Evolutionary conservation across 2,797 vertebrate genomes (phyloP).

Genomic region (Botia almorhae): DNA sequence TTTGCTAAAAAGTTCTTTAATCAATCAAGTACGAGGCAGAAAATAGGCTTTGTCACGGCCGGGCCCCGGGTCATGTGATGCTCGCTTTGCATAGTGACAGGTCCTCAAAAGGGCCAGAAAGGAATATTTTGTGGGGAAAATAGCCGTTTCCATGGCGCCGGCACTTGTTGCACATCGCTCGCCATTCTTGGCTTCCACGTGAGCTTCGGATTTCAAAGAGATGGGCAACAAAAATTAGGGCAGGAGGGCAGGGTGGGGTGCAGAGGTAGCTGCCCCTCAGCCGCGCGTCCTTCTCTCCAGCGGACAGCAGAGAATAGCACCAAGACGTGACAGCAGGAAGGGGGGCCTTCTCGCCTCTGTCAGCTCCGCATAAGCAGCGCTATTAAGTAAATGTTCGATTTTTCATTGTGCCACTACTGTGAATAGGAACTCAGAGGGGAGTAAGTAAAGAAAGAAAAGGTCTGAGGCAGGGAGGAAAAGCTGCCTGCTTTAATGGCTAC

Average conservation of each 20-base stretch:
- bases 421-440: constrained; percentile 57
- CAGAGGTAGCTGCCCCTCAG: constrained; percentile 84
- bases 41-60: constrained; percentile 99
- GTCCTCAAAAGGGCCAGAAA: constrained; percentile 91
- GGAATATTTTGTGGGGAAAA: constrained; percentile 91
- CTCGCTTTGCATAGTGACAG: constrained; percentile 93
- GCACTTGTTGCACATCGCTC: constrained; percentile 88
- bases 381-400: constrained; percentile 81
- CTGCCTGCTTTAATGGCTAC: constrained; percentile 69
- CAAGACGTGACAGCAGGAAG: constrained; percentile 76
- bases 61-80: constrained; percentile 91
- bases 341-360: constrained; percentile 78
- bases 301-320: constrained; percentile 79
- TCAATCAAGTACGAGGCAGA: constrained; percentile 99
- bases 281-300: constrained; percentile 74
- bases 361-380: constrained; percentile 76
- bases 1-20: constrained; percentile 99
- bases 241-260: constrained; percentile 76
- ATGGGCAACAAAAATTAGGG: constrained; percentile 81
- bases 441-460: constrained; percentile 55
- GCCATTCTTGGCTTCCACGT: constrained; percentile 83
- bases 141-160: constrained; percentile 92
- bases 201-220: constrained; percentile 84
- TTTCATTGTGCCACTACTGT: constrained; percentile 71
- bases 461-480: constrained; percentile 61